Percentiles rank a stretch among this genome's conserved stretches.
These are phyloP conservation scores for Megaceryle alcyon DNA, from an alignment of 2,797 vertebrate species.

Conservation along the genomic window DNA sequence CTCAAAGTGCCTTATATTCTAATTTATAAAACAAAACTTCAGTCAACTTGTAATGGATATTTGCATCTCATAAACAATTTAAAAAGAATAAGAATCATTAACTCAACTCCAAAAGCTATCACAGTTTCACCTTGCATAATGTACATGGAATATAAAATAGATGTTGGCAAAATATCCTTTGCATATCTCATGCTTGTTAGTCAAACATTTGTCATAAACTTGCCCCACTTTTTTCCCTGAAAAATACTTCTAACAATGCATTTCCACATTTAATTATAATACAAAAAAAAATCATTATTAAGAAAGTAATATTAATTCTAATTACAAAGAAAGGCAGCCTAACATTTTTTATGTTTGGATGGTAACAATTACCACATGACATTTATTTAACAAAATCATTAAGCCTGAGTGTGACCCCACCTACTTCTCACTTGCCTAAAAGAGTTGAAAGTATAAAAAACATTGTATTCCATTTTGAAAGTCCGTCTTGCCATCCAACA, in stretches of 20 bases:
- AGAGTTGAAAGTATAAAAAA: not conserved
- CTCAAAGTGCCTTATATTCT: not conserved
- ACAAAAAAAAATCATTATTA: no score
- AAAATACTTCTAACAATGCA: not conserved
- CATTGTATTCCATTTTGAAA: not conserved
- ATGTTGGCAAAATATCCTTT: not conserved
- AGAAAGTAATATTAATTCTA: no score
- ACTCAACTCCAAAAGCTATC: not conserved
- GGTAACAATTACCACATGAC: not conserved
- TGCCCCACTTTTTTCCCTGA: not conserved
- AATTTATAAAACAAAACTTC: not conserved
- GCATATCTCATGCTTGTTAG: not conserved
- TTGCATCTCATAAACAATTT: not conserved
- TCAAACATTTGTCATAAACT: not conserved
- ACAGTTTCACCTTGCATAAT: not conserved
- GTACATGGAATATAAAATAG: not conserved
- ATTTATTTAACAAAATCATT: not conserved
- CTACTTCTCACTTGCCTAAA: not conserved
- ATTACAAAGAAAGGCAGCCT: not conserved
- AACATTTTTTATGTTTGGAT: not conserved
- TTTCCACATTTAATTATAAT: not conserved
- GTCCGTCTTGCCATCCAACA: not conserved
- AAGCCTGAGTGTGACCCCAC: not conserved
- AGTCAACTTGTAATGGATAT: not conserved
- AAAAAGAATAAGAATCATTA: conserved; percentile 31